Base-by-base conservation (phyloP, 2,797 vertebrate species). In the Spinus pinus region DNA sequence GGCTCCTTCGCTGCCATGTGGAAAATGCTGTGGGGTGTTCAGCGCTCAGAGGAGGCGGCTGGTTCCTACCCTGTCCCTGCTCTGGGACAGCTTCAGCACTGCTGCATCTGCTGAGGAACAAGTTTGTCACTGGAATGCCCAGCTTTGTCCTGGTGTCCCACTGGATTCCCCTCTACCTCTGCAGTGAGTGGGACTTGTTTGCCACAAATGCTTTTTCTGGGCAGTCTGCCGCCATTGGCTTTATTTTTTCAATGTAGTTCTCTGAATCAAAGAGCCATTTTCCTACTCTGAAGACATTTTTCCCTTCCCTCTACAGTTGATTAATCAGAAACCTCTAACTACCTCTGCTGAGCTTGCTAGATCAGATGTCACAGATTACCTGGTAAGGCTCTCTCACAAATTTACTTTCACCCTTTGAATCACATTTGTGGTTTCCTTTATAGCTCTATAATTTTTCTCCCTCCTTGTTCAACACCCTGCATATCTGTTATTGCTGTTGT, bases 1-100 rank as follows among this genome's bases (percentile, higher is more conserved):
- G 11, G 10, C 0, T n/a, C 23, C 28, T 27, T 3, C 5, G 0
- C 1, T 33, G 44, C 25, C 2, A 0, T 7, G 16, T 8, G 51
- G 44, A 2, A 60, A 33, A 23, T 2, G 7, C 30, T 2, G 47
- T 25, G 13, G 14, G 74, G 5, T 5, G 25, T 57, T 60, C 11
- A 37, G 30, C 21, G 3, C 30, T 10, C 5, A 0, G 8, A 13
- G 6, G 25, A 31, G 21, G 25, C 0, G 4, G 20, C 23, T 0
- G 0, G 7, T 49, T 49, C 62, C 16, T 28, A 1, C 18, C 41
- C 25, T 15, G 20, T 27, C 27, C 50, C 25, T 61, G 54, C 47
- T 27, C 31, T 11, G 3, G 47, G 16, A 7, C 31, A 19, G 67
- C 70, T 54, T 33, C 77, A 66, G 39, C 0, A 0, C 53, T 74